Conservation (phyloP, 2,113 vertebrate species). For the Cranoglanis bouderius region DNA sequence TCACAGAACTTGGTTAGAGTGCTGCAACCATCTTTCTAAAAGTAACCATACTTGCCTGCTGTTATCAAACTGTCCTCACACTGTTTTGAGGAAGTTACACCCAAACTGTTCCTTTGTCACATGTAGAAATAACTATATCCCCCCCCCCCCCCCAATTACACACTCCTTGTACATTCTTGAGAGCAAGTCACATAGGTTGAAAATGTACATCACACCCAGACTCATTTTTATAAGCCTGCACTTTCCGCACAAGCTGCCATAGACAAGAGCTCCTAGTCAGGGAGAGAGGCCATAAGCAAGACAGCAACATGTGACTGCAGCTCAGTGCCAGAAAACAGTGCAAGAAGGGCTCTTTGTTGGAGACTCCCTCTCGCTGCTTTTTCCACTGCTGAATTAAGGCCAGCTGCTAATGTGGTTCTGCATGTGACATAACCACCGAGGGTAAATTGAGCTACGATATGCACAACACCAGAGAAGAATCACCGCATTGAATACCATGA, state of each 20-base stretch:
- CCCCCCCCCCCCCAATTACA: background rate
- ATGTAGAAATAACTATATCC: constrained; percentile 7
- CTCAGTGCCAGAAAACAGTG: constrained; percentile 24
- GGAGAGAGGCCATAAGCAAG: constrained; percentile 14
- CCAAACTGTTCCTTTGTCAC: background rate
- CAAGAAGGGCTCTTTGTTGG: constrained; percentile 57
- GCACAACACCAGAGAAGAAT: constrained; percentile 58
- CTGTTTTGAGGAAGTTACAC: constrained; percentile 30
- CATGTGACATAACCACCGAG: constrained; percentile 47
- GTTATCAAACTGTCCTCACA: background rate
- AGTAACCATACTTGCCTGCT: background rate
- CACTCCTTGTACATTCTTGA: background rate
- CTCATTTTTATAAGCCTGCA: constrained; percentile 17
- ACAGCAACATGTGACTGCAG: constrained; percentile 33
- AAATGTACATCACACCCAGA: background rate
- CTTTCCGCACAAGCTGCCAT: background rate
- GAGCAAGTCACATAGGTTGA: constrained; percentile 6
- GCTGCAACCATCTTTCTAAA: background rate
- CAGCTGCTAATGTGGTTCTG: constrained; percentile 51
- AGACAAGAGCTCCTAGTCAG: constrained; percentile 34
- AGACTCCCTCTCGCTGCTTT: constrained; percentile 36
- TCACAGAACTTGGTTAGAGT: background rate
- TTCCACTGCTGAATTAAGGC: constrained; percentile 42
- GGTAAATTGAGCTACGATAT: constrained; percentile 47
- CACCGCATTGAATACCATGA: constrained; percentile 43